phyloP scores from a whole-genome alignment of 2,113 vertebrate genomes.

The Rattus rattus region DNA sequence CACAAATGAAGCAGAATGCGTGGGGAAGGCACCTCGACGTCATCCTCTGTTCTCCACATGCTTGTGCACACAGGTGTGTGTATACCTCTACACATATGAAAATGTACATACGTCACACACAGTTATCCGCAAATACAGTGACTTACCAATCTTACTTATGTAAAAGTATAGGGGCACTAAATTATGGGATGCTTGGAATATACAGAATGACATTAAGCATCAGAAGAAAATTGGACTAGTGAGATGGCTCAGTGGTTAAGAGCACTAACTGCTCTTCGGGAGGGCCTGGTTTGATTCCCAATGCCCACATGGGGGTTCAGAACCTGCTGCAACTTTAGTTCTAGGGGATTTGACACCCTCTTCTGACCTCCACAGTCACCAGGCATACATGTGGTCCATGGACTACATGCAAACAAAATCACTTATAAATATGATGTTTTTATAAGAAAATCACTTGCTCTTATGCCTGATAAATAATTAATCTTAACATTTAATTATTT shows the following conservation, averaged over 20 bases:
- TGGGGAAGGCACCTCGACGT: background rate
- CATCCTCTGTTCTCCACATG: background rate
- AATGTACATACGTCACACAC: background rate
- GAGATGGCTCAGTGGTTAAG: background rate
- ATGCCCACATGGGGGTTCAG: background rate
- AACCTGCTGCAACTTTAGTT: background rate
- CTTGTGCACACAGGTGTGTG: background rate
- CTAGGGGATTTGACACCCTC: background rate
- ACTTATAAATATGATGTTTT: background rate
- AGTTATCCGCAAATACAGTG: background rate
- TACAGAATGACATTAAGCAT: background rate
- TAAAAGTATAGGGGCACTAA: background rate
- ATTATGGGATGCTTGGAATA: background rate
- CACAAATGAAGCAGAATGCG: background rate
- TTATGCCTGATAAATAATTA: conserved; percentile 1
- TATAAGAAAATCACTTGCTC: background rate
- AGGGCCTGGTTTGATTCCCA: background rate
- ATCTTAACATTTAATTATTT: conserved; percentile 39
- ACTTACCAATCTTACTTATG: background rate
- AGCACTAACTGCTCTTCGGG: background rate
- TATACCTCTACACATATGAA: background rate
- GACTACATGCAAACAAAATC: background rate
- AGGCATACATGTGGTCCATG: too few species aligned
- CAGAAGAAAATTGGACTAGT: background rate
- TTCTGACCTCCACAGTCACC: background rate